Base-by-base conservation (phyloP, 2,888 invertebrate genomes). In the Drosophila greeni region DNA sequence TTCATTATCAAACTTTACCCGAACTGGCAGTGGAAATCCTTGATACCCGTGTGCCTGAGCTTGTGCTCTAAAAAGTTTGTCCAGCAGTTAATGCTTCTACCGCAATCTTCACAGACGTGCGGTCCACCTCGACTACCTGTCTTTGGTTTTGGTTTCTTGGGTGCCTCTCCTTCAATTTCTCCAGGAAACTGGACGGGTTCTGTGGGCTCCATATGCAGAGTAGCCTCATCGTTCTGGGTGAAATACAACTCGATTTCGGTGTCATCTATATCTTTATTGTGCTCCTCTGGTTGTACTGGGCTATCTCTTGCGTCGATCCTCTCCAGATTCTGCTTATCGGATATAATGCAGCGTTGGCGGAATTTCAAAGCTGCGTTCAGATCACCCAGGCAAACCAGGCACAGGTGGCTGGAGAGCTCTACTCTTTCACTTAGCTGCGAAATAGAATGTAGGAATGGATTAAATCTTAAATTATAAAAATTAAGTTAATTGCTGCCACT, bases 321-420 rank as follows among this genome's bases (percentile, higher is more conserved):
- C 9, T 43, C 23, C 31, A 37, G 42, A 14, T 62, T 65, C 6
- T 59, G 60, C 23, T 75, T 78, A 18, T 75, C 73, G 9, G 78
- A 61, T 5, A 64, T 47, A n/a, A 75, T 56, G 23, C 78, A 75
- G 7, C 75, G 73, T 29, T 69, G 52, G 1, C 78, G 73, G 51
- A 75, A 77, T 2, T 42, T 51, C 2, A 61, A 66, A 7, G 75
- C 69, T 11, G 40, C 43, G 18, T 36, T 48, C 34, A 77, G 29
- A n/a, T 75, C 66, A 6, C 23, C 31, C 4, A 70, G 42, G 31
- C 75, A 77, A n/a, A 23, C 48, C 11, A 29, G 23, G 36, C 75
- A 75, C 39, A 75, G 58, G 8, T 58, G 26, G 5, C 34, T 20
- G 8, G 75, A 57, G 12, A 59, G 45, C 8, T 53, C 62, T 9